A percentile compares a stretch with the other conserved stretches of the same genome.
phyloP scores from a whole-genome alignment of 2,888 invertebrate species.

The Falcaria lacertinaria region DNA sequence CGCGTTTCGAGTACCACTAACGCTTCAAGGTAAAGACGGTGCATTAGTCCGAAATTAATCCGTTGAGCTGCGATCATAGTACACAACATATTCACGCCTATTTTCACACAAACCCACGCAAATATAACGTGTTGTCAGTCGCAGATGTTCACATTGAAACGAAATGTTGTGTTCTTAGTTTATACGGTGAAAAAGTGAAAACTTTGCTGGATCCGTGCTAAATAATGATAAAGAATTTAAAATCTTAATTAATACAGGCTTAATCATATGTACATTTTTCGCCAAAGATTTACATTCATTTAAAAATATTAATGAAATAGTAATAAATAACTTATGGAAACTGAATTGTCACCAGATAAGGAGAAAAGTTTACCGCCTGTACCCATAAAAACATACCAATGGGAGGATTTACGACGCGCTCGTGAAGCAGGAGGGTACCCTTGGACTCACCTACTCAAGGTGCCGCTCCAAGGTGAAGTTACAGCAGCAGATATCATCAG shows the following conservation, averaged over 20 bases:
- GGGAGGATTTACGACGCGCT: conserved; percentile 88
- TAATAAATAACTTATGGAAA: conserved; percentile 72
- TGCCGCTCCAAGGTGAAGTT: conserved; percentile 74
- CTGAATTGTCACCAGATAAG: conserved; percentile 77
- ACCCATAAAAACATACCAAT: conserved; percentile 88
- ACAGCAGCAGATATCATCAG: conserved; percentile 74
- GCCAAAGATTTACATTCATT: conserved; percentile 24
- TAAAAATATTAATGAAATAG: conserved; percentile 16
- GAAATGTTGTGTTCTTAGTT: conserved; percentile 77
- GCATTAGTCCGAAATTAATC: conserved; percentile 63
- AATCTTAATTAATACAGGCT: conserved; percentile 20
- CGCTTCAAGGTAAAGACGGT: conserved; percentile 68
- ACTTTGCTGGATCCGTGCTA: conserved; percentile 57
- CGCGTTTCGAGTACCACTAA: conserved; percentile 35
- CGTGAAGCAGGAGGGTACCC: conserved; percentile 87
- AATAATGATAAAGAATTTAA: conserved; percentile 9
- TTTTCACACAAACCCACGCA: conserved; percentile 77
- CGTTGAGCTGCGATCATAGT: conserved; percentile 60
- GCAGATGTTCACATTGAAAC: conserved; percentile 66
- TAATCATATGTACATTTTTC: conserved; percentile 25
- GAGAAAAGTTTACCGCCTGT: conserved; percentile 79
- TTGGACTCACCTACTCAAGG: conserved; percentile 88
- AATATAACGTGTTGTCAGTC: conserved; percentile 72
- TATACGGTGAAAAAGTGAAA: conserved; percentile 58
- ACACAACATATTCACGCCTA: conserved; percentile 76